These are phyloP conservation scores for Microtus oregoni DNA, from an alignment of 2,113 vertebrate species.

Conservation along the genomic window DNA sequence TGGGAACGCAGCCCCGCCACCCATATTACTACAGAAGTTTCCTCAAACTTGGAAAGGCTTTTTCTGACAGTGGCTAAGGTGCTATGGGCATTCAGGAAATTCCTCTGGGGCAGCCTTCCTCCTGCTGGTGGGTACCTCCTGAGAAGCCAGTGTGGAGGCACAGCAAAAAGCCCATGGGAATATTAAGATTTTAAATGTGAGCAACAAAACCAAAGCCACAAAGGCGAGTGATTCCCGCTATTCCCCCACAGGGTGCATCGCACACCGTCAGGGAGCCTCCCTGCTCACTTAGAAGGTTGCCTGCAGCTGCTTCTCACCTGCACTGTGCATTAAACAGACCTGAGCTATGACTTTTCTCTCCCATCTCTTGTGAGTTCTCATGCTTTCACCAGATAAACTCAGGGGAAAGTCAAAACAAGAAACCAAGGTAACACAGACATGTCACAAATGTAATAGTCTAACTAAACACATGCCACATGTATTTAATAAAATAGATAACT, in stretches of 20 bases:
- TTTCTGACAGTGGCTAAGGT: not conserved
- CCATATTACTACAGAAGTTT: too few species aligned
- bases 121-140: not conserved
- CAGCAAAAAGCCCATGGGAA: not conserved
- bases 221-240: not conserved
- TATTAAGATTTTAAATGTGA: not conserved
- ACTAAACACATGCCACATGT: not conserved
- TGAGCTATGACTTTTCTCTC: not conserved
- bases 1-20: too few species aligned
- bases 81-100: not conserved
- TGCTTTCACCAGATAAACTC: not conserved
- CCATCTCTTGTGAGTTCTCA: not conserved
- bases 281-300: not conserved
- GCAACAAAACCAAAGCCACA: not conserved
- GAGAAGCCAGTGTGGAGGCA: not conserved
- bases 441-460: not conserved
- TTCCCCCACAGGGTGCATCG: not conserved
- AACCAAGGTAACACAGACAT: not conserved
- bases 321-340: not conserved
- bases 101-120: not conserved
- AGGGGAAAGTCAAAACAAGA: slow-evolving; percentile 20
- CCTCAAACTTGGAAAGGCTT: not conserved
- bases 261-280: not conserved
- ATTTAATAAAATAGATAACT: not conserved
- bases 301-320: not conserved